Evolutionary conservation across 2,888 invertebrate genomes (phyloP).

Genomic region (Amiota mariae): DNA sequence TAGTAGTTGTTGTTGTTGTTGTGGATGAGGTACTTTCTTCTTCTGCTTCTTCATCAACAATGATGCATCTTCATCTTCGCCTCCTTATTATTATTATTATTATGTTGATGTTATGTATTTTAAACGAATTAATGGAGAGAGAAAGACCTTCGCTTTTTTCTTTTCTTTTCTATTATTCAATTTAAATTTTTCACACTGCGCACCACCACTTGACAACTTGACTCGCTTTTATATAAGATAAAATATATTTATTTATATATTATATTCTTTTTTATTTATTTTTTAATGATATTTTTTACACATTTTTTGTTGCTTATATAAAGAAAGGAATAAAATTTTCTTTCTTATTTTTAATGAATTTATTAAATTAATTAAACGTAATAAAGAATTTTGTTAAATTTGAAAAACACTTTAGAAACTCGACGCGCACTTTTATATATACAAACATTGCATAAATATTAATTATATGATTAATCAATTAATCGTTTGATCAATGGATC

Average conservation of each 20-base stretch:
- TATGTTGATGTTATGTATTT: not conserved
- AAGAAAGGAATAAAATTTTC: not conserved
- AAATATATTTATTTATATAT: not conserved
- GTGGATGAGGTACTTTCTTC: no score
- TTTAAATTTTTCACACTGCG: not conserved
- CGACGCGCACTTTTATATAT: constrained; percentile 55
- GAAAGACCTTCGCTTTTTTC: not conserved
- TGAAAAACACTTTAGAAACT: constrained; percentile 67
- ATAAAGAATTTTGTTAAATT: constrained; percentile 57
- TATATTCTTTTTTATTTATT: not conserved
- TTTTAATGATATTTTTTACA: not conserved
- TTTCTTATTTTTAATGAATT: not conserved
- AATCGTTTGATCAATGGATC: no score
- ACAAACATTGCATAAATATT: constrained; percentile 25
- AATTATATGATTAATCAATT: no score
- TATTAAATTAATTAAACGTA: constrained; percentile 41
- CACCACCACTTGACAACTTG: no score
- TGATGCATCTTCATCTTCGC: not conserved
- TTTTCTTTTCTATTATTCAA: not conserved
- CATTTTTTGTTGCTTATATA: not conserved
- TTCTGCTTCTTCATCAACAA: not conserved
- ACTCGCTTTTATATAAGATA: not conserved
- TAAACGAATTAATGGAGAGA: no score
- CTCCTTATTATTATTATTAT: constrained; percentile 6
- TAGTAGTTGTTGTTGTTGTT: constrained; percentile 4